Base-by-base conservation (phyloP, 1,140 invertebrate species). In the Nixonia krombeini region DNA sequence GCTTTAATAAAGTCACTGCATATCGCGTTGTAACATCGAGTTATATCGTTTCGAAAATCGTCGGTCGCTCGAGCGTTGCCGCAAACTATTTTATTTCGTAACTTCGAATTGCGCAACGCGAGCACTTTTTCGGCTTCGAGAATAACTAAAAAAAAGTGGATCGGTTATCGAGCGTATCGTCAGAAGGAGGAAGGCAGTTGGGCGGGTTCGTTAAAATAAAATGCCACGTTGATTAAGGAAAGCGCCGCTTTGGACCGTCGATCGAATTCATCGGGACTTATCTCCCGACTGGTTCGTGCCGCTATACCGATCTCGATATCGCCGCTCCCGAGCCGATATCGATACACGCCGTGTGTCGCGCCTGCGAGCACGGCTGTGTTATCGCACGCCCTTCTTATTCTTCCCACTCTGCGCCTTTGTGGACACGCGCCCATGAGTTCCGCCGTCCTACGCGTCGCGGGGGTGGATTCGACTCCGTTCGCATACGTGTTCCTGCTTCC, bases 341-440 rank as follows among this genome's bases (percentile, higher is more conserved):
- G 70, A 69, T 73, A 69, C 72, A 50, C 67, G 65, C 74, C 70
- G 62, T 59, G 74, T 74, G 57, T 57, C 51, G 1, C 50, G 42
- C 58, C 47, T 49, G 57, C 52, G 33, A 66, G 53, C 70, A 72
- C 72, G 73, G 73, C 58, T 69, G 66, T 66, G 71, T n/a, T 77
- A 77, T 77, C 75, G 75, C 64, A 55, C 68, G 70, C 46, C 59
- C 66, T 71, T 50, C 59, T 64, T 44, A 33, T 33, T 13, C 51
- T 26, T 50, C 33, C 49, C 35, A 65, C 49, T 65, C 29, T 16
- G 51, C 25, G 62, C 68, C 62, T 69, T 73, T 62, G 68, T 57
- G 71, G 70, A 77, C 73, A 74, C 75, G 73, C 66, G 75, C 41
- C 64, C 66, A 62, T 70, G 72, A 63, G 57, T 68, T 44, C 37